phyloP scores from a whole-genome alignment of 2,113 vertebrate genomes.

The Lasiurus borealis region DNA sequence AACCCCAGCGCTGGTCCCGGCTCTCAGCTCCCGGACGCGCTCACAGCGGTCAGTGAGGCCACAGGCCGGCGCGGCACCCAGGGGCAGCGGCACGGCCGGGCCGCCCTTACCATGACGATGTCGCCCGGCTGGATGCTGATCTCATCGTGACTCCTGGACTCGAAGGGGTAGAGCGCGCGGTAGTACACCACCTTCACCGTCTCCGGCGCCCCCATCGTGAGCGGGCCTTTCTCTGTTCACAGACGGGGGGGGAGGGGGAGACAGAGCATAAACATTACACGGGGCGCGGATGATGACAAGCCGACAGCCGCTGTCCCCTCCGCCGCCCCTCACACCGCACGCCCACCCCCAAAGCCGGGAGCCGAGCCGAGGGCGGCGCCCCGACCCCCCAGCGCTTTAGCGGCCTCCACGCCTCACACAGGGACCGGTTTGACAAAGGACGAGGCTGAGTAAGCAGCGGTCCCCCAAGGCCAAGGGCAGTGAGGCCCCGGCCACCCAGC shows the following conservation, averaged over 20 bases:
- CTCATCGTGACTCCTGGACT: conserved; percentile 98
- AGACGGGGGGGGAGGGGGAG: neutral
- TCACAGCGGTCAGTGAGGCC: neutral
- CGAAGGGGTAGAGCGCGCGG: conserved; percentile 96
- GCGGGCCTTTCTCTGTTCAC: conserved; percentile 90
- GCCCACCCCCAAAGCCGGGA: neutral
- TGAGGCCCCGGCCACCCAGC: neutral
- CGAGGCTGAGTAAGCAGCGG: neutral
- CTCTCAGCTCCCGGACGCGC: neutral
- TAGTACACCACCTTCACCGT: conserved; percentile 97
- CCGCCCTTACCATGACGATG: conserved; percentile 94
- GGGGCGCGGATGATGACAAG: neutral
- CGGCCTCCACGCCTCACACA: neutral
- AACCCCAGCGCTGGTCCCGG: neutral
- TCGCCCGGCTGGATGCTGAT: conserved; percentile 98
- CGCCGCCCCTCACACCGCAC: neutral
- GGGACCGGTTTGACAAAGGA: too few relatives aligned
- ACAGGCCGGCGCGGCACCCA: neutral
- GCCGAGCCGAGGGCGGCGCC: neutral
- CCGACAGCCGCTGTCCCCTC: neutral
- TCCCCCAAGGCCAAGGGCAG: neutral
- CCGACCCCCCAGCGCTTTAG: too few relatives aligned
- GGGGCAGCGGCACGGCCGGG: neutral
- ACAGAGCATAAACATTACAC: neutral
- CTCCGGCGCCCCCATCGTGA: conserved; percentile 91